Conservation (phyloP, 2,797 vertebrate species). For the Coilia nasus region DNA sequence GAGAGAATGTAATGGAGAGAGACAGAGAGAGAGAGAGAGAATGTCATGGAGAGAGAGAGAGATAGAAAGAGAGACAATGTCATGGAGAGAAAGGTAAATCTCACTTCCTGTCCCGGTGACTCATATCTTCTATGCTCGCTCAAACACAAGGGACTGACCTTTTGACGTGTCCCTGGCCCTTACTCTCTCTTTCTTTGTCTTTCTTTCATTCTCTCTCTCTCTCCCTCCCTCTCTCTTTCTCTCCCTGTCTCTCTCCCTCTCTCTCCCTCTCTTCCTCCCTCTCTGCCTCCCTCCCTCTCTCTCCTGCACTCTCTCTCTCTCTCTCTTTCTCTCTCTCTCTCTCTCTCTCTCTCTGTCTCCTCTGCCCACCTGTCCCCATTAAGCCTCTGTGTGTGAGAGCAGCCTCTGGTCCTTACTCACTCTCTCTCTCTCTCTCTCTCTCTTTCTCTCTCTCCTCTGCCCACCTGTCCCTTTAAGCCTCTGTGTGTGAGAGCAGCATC, state of each 20-base stretch:
- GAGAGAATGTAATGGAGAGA: too few relatives aligned
- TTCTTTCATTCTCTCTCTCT: neutral
- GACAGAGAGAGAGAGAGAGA: neutral
- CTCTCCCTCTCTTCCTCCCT: too few relatives aligned
- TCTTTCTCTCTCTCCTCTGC: conserved; percentile 41
- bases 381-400: too few relatives aligned
- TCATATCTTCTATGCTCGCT: conserved; percentile 27
- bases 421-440: conserved; percentile 46
- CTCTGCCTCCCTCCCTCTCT: neutral
- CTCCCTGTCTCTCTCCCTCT: too few relatives aligned
- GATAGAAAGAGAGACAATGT: neutral
- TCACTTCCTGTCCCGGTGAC: conserved; percentile 13
- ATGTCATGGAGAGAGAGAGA: neutral
- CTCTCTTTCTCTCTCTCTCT: conserved; percentile 2
- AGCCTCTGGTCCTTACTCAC: too few relatives aligned
- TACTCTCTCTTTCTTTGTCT: neutral
- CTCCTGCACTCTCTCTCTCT: neutral
- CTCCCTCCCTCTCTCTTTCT: neutral
- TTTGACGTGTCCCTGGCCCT: neutral
- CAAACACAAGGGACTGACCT: conserved; percentile 17
- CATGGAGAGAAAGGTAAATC: conserved; percentile 34
- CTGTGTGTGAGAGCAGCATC: too few relatives aligned
- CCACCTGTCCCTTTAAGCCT: conserved; percentile 40
- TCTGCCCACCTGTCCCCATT: neutral
- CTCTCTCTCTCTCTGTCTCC: neutral